Evolutionary conservation across 2,888 invertebrate species (phyloP), one percentile per base, ranked within the genome.

Genomic region (Papilio gigon): DNA sequence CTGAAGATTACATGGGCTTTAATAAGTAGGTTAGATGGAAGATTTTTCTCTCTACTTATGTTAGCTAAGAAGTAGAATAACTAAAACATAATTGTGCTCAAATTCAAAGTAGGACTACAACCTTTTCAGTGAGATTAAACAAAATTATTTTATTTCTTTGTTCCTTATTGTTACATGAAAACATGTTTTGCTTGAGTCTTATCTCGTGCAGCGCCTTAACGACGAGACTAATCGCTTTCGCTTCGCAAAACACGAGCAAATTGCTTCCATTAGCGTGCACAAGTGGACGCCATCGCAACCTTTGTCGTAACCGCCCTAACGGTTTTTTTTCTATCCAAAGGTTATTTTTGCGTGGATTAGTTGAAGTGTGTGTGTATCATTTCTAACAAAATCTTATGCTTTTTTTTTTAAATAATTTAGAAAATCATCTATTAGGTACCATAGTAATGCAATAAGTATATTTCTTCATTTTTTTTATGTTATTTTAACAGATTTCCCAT

Each of bases 181-280:
- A 30, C 17, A 53, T 30, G 53, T 53, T 53, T 30, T n/a, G 27
- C 30, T 17, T 9, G 14, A 25, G 53, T n/a, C n/a, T 53, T 30
- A 53, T 53, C 53, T 53, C 30, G 27, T 12, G 14, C 17, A 40
- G 65, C 66, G 71, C 61, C 63, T 68, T 74, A 70, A 72, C 72
- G 71, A 71, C 67, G 69, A 66, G 67, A 64, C 73, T 74, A 74
- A 64, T 59, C 68, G 58, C 58, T 20, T 64, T 50, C 64, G 50
- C 59, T 73, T 75, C 76, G 77, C 82, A 80, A 84, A 85, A 84
- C 84, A 84, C 77, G 79, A 27, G 77, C 76, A 88, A 87, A 88
- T 87, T 86, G 84, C 78, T 77, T 82, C 85, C 86, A 87, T 87
- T 87, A 87, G 78, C 73, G 81, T 76, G 78, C 85, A 84, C 84